These are phyloP conservation scores for Muscicapa comitata DNA, from an alignment of 2,797 vertebrate genomes.

Conservation along the genomic window DNA sequence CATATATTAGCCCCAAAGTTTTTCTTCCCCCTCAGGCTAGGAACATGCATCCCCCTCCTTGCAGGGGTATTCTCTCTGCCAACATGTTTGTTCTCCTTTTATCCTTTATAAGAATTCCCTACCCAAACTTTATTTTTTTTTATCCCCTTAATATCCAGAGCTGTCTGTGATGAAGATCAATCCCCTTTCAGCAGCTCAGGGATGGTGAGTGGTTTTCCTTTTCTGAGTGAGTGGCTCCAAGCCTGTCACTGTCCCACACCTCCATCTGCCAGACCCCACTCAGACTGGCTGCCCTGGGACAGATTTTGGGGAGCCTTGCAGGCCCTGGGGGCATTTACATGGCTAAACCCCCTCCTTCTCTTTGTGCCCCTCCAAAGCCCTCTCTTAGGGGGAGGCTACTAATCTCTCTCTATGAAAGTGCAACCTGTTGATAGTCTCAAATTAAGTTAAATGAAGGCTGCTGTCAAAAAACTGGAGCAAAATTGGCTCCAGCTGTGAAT, in stretches of 20 bases:
- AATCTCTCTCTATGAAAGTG: background rate
- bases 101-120: background rate
- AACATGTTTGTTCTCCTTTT: background rate
- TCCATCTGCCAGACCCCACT: background rate
- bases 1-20: background rate
- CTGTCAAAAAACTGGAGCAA: background rate
- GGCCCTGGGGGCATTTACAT: fast-evolving
- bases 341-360: background rate
- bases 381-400: background rate
- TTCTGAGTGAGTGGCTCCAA: background rate
- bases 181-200: background rate
- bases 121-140: background rate
- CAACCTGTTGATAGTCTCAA: background rate
- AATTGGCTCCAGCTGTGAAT: background rate
- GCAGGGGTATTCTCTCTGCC: background rate
- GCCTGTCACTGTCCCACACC: background rate
- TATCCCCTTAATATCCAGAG: conserved; percentile 23
- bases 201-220: background rate
- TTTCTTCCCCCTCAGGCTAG: background rate
- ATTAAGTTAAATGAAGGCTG: background rate
- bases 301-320: background rate
- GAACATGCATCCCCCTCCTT: background rate
- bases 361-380: background rate
- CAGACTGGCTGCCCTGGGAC: background rate
- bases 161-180: conserved; percentile 34